Percentiles rank a stretch among this genome's conserved stretches.
These are phyloP conservation scores for Clunio marinus DNA, from an alignment of 2,888 invertebrate genomes.

Conservation along the genomic window DNA sequence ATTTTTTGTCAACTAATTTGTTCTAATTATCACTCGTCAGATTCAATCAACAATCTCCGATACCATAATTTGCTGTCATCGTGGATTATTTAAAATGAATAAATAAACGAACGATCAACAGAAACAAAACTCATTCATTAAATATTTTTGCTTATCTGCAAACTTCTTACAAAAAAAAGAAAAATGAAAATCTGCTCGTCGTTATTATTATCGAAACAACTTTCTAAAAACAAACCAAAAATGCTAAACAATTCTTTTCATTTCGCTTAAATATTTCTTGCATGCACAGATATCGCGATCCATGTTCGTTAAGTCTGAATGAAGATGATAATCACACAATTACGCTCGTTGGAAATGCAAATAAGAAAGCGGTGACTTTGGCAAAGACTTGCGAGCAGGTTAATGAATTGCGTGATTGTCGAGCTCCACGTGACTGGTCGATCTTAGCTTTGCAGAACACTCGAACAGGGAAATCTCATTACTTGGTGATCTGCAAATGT, in stretches of 20 bases:
- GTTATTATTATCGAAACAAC: too few species aligned
- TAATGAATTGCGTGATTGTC: constrained; percentile 84
- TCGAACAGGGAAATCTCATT: constrained; percentile 89
- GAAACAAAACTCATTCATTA: too few species aligned
- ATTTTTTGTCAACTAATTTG: too few species aligned
- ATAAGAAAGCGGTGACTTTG: constrained; percentile 81
- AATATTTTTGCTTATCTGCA: too few species aligned
- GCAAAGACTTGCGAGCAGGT: constrained; percentile 92
- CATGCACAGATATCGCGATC: constrained; percentile 67
- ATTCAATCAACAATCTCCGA: too few species aligned
- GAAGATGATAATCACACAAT: constrained; percentile 90
- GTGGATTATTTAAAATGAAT: too few species aligned
- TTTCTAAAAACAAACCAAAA: background rate
- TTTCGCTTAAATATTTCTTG: too few species aligned
- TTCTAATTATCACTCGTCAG: too few species aligned
- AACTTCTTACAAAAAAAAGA: too few species aligned
- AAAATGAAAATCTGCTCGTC: too few species aligned
- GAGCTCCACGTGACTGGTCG: constrained; percentile 87
- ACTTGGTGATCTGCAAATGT: constrained; percentile 86
- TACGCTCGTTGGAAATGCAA: constrained; percentile 78
- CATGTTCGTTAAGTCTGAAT: constrained; percentile 85
- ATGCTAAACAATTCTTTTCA: background rate
- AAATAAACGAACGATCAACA: too few species aligned
- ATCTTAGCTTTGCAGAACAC: constrained; percentile 85
- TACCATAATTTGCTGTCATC: too few species aligned